Conservation (phyloP, 30 jellyfish, hydroid and myxozoan genomes). For the Hydractinia echinata region DNA sequence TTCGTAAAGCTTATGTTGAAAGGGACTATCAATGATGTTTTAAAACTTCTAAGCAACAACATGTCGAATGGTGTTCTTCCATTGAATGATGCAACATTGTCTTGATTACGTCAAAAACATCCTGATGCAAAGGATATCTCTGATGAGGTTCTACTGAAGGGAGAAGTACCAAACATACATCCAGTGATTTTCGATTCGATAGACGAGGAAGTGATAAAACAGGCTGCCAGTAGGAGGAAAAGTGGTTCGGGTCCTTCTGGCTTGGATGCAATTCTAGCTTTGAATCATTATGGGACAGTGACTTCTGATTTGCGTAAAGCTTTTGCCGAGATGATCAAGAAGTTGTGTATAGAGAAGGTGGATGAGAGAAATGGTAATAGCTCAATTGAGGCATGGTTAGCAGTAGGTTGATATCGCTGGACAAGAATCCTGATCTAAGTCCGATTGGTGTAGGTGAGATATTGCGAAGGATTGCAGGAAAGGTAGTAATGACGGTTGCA, state of each 20-base stretch:
- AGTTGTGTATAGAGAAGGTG: neutral
- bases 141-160: neutral
- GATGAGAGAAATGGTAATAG: neutral
- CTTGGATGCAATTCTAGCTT: neutral
- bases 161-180: neutral
- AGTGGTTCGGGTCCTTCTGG: conserved; percentile 9
- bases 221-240: neutral
- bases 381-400: neutral
- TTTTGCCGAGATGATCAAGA: neutral
- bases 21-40: too few relatives aligned
- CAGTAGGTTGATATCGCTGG: conserved; percentile 2
- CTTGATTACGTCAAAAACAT: too few relatives aligned
- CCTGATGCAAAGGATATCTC: neutral
- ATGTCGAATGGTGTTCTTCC: too few relatives aligned
- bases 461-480: neutral
- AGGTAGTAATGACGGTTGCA: too few relatives aligned
- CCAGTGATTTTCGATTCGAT: neutral
- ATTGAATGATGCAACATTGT: too few relatives aligned
- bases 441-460: conserved; percentile 2
- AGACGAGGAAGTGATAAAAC: neutral
- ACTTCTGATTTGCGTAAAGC: too few relatives aligned
- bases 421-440: neutral
- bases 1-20: too few relatives aligned
- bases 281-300: neutral
- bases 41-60: too few relatives aligned